These are phyloP conservation scores for Rhynchomys soricoides DNA, from an alignment of 2,113 vertebrate genomes.

Conservation along the genomic window DNA sequence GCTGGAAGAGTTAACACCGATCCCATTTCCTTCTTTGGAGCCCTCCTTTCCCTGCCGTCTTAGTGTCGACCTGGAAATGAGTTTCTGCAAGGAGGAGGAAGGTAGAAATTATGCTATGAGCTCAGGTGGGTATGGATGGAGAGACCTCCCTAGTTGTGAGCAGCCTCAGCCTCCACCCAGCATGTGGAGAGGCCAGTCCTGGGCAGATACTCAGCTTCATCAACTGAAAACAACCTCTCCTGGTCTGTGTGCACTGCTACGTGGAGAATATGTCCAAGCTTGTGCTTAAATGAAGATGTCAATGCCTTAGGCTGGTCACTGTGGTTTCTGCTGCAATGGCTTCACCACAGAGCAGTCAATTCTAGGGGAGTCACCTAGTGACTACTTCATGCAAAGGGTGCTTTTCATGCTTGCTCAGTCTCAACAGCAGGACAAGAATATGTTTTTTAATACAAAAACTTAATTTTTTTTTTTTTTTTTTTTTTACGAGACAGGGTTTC, in stretches of 20 bases:
- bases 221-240: background rate
- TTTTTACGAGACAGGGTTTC: too few species aligned
- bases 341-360: background rate
- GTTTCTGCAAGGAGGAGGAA: constrained; percentile 80
- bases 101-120: background rate
- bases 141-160: background rate
- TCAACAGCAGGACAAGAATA: background rate
- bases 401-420: background rate
- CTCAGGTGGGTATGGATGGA: rapidly evolving
- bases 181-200: background rate
- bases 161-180: background rate
- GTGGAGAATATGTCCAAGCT: background rate
- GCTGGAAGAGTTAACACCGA: constrained; percentile 77
- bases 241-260: background rate
- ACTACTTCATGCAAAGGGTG: constrained; percentile 39
- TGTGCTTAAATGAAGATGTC: background rate
- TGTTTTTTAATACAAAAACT: background rate
- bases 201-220: background rate
- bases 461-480: too few species aligned
- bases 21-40: constrained; percentile 71
- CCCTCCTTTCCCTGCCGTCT: constrained; percentile 83
- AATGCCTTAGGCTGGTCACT: background rate
- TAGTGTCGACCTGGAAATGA: constrained; percentile 83
- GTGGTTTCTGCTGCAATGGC: rapidly evolving
- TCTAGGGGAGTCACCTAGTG: constrained; percentile 84